Evolutionary conservation across 53 echinoderm and acorn worm genomes (phyloP), one percentile per base, ranked within the genome.

Genomic region (Henricia sp.): DNA sequence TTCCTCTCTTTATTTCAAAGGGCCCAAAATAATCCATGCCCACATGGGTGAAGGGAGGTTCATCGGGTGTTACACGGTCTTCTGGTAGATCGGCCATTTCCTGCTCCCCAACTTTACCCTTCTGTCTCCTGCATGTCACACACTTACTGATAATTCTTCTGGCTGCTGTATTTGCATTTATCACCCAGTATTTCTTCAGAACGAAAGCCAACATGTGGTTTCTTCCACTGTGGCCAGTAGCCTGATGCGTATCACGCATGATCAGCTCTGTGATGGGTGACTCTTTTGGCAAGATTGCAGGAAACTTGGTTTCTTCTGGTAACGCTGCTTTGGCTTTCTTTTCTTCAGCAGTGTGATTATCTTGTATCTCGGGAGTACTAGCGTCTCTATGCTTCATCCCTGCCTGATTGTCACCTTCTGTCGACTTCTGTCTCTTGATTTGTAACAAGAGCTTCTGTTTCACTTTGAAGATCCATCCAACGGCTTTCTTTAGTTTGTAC

Each of bases 11-110:
- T 8, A 89, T 77, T 9, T 28, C 3, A 13, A 87, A 60, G 1
- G 90, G 84, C 8, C 93, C 90, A 38, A 90, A 93, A 48, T 58
- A 77, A n/a, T 82, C 82, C 42, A 82, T 64, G 11, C 62, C 80
- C 16, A 78, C 80, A 4, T 42, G n/a, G 44, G 80, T 78, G 37
- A 78, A 78, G 8, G 80, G 80, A 24, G 53, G 53, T 25, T 77
- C 74, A 52, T 32, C 74, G 37, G 41, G 57, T 36, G 12, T 58
- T 13, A 77, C 23, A 5, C 40, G 36, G n/a, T 34, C 37, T 59
- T 11, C 23, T 57, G 77, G 77, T 5, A 77, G 40, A 26, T 77
- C 60, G 13, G 57, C 65, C 67, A 66, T 66, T 20, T 66, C 3
- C n/a, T 37, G 67, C 34, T 66, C 28, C n/a, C 60, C 60, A 24